Evolutionary conservation across 2,888 invertebrate species (phyloP).

Genomic region (Apomyelois bistriatella): DNA sequence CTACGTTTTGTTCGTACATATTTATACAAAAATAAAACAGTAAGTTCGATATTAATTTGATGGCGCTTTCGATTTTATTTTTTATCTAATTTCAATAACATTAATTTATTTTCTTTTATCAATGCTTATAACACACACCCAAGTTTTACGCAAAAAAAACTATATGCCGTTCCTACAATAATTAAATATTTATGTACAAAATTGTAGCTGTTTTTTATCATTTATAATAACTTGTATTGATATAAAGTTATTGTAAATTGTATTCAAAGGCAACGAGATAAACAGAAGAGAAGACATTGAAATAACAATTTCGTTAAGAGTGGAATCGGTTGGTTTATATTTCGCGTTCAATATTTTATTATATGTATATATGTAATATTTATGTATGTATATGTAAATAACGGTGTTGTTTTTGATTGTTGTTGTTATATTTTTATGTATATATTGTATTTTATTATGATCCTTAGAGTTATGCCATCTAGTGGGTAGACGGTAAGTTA

Average conservation of each 20-base stretch:
- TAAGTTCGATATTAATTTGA: conserved; percentile 35
- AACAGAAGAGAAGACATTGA: too few species aligned
- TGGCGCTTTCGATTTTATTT: conserved; percentile 49
- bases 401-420: conserved; percentile 25
- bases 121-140: conserved; percentile 1
- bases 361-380: conserved; percentile 21
- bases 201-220: too few species aligned
- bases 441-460: conserved; percentile 9
- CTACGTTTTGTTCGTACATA: too few species aligned
- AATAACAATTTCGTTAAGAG: too few species aligned
- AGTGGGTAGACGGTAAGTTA: conserved; percentile 50
- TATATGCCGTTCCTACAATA: too few species aligned
- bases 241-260: too few species aligned
- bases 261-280: too few species aligned
- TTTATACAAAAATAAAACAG: conserved; percentile 33
- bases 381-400: conserved; percentile 38
- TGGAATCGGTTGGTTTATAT: too few species aligned
- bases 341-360: background rate
- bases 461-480: conserved; percentile 30
- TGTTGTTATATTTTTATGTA: conserved; percentile 21
- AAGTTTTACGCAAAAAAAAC: too few species aligned
- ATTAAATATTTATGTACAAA: too few species aligned
- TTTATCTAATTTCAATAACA: conserved; percentile 19
- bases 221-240: too few species aligned
- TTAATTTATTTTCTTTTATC: background rate